A percentile compares a stretch with the other conserved stretches of the same genome.
Evolutionary conservation across 2,888 invertebrate species (phyloP).

Genomic region (Heterodera filipjevi): DNA sequence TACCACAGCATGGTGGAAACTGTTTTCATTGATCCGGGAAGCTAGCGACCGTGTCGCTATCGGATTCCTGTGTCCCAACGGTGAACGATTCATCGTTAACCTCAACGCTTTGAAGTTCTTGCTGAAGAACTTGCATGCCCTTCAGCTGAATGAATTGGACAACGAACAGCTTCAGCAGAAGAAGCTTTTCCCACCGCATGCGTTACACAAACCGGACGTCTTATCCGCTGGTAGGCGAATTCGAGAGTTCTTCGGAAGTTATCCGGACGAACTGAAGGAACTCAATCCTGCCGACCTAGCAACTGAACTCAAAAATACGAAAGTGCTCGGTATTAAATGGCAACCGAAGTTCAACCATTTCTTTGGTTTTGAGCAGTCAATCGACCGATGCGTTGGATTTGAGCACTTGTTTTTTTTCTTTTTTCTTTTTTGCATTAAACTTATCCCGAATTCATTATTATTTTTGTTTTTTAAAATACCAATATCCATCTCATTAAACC

Average conservation of each 20-base stretch:
- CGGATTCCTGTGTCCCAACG: not conserved
- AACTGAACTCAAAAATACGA: not conserved
- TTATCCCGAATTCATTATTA: too few relatives aligned
- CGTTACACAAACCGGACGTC: not conserved
- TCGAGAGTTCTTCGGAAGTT: not conserved
- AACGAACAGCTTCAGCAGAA: not conserved
- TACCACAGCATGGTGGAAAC: not conserved
- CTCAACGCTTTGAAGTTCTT: not conserved
- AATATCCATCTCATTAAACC: too few relatives aligned
- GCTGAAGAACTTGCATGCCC: not conserved
- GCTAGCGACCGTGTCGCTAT: not conserved
- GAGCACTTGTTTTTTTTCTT: too few relatives aligned
- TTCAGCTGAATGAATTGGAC: not conserved
- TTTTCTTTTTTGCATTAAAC: too few relatives aligned
- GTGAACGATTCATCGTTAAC: not conserved
- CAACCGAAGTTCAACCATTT: too few relatives aligned
- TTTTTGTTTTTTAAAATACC: too few relatives aligned
- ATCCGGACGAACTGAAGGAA: not conserved
- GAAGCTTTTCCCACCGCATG: not conserved
- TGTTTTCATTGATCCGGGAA: conserved; percentile 6
- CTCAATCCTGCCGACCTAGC: not conserved
- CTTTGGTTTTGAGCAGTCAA: too few relatives aligned
- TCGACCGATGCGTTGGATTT: too few relatives aligned
- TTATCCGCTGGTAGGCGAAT: not conserved
- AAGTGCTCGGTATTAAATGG: conserved; percentile 29